These are phyloP conservation scores for Semicossyphus pulcher DNA, from an alignment of 2,113 vertebrate genomes.

Conservation along the genomic window DNA sequence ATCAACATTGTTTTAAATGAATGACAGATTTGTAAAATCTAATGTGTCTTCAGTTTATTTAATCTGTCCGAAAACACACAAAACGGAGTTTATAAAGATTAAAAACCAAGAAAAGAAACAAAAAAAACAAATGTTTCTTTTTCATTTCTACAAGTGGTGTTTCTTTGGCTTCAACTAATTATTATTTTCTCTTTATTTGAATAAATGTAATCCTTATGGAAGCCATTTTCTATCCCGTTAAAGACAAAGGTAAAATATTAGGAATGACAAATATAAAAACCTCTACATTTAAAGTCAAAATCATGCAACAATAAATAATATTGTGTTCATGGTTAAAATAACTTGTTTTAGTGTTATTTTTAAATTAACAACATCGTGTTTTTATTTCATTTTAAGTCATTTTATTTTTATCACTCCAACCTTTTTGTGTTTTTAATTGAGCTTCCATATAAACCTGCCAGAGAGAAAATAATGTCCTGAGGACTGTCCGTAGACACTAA, in stretches of 20 bases:
- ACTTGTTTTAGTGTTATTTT: not conserved
- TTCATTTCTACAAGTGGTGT: too few relatives aligned
- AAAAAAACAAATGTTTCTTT: not conserved
- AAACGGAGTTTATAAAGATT: not conserved
- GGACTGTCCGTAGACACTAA: not conserved
- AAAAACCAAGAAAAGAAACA: not conserved
- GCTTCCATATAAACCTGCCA: not conserved
- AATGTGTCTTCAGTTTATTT: too few relatives aligned
- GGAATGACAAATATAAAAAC: too few relatives aligned
- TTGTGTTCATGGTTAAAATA: too few relatives aligned
- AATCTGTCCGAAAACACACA: not conserved
- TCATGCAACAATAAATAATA: not conserved
- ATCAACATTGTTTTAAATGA: too few relatives aligned
- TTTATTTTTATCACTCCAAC: not conserved
- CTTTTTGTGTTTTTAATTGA: not conserved
- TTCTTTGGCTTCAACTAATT: not conserved
- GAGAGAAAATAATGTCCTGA: not conserved
- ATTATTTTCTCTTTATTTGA: not conserved
- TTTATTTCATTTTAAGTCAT: too few relatives aligned
- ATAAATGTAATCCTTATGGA: not conserved
- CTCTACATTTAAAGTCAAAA: not conserved
- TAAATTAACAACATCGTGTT: not conserved
- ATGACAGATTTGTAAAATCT: too few relatives aligned
- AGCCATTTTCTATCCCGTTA: too few relatives aligned
- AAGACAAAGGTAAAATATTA: too few relatives aligned